phyloP scores from a whole-genome alignment of 1,140 invertebrate species.

The Dendroctonus ponderosae region DNA sequence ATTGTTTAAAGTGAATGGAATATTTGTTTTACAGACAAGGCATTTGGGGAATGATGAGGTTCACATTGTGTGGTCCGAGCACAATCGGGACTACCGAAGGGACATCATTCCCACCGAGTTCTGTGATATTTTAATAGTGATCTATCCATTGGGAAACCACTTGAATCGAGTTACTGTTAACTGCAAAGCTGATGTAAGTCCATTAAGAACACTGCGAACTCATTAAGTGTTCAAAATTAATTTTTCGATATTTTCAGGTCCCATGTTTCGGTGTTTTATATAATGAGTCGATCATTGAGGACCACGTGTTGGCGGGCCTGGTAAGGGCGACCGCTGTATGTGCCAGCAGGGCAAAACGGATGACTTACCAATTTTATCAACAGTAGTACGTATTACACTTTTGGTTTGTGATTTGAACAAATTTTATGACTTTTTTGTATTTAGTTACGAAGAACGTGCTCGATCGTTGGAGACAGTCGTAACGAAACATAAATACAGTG shows the following conservation, averaged over 20 bases:
- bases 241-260: slow-evolving; percentile 57
- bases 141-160: slow-evolving; percentile 87
- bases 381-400: slow-evolving; percentile 73
- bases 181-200: slow-evolving; percentile 77
- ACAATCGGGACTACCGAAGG: slow-evolving; percentile 89
- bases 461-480: slow-evolving; percentile 86
- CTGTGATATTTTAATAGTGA: slow-evolving; percentile 96
- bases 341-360: slow-evolving; percentile 87
- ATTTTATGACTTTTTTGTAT: slow-evolving; percentile 29
- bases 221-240: not conserved
- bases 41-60: slow-evolving; percentile 99
- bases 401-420: not conserved
- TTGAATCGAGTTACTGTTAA: slow-evolving; percentile 81
- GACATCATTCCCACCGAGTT: slow-evolving; percentile 99
- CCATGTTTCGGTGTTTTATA: slow-evolving; percentile 95
- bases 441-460: slow-evolving; percentile 87
- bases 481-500: slow-evolving; percentile 80
- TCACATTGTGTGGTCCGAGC: slow-evolving; percentile 99
- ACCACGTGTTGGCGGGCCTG: slow-evolving; percentile 78
- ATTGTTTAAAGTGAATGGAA: not conserved
- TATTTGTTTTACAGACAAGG: slow-evolving; percentile 65
- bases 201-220: not conserved
- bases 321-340: slow-evolving; percentile 89
- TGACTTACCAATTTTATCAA: slow-evolving; percentile 84
- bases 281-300: slow-evolving; percentile 89